Percentiles rank a stretch among this genome's conserved stretches.
phyloP scores from a whole-genome alignment of 1,140 invertebrate species.

The Drosophila aff. region DNA sequence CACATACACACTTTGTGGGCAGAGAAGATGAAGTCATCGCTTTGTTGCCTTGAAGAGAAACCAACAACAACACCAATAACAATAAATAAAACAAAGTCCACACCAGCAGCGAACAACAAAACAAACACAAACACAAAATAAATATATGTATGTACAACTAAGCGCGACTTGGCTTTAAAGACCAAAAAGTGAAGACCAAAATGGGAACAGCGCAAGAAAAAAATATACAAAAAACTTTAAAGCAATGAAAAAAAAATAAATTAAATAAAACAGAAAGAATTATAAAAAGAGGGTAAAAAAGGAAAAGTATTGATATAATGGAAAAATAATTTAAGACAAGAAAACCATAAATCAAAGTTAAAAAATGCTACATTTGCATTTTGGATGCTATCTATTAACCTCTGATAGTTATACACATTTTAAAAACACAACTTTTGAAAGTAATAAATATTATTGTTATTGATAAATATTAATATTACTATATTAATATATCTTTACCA shows the following conservation, averaged over 20 bases:
- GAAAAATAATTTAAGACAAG: slow-evolving; percentile 5
- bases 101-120: slow-evolving; percentile 18
- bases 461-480: too few relatives aligned
- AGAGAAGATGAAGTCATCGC: slow-evolving; percentile 74
- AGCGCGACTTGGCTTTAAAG: slow-evolving; percentile 40
- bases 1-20: slow-evolving; percentile 37
- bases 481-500: too few relatives aligned
- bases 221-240: neutral
- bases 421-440: too few relatives aligned
- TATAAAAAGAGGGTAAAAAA: neutral
- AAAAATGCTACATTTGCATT: neutral
- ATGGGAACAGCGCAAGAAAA: slow-evolving; percentile 15
- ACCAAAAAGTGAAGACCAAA: slow-evolving; percentile 35
- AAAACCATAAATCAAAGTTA: neutral
- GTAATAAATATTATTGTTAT: too few relatives aligned
- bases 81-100: slow-evolving; percentile 14
- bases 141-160: slow-evolving; percentile 21
- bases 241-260: neutral
- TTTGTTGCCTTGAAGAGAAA: slow-evolving; percentile 62
- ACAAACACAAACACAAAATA: slow-evolving; percentile 14
- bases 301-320: slow-evolving; percentile 3
- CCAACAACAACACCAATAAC: slow-evolving; percentile 3
- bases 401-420: too few relatives aligned
- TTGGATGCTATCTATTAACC: too few relatives aligned
- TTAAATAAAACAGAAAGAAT: slow-evolving; percentile 1